Conservation (phyloP, 2,797 vertebrate genomes). For the Myiothlypis chrysogaster region DNA sequence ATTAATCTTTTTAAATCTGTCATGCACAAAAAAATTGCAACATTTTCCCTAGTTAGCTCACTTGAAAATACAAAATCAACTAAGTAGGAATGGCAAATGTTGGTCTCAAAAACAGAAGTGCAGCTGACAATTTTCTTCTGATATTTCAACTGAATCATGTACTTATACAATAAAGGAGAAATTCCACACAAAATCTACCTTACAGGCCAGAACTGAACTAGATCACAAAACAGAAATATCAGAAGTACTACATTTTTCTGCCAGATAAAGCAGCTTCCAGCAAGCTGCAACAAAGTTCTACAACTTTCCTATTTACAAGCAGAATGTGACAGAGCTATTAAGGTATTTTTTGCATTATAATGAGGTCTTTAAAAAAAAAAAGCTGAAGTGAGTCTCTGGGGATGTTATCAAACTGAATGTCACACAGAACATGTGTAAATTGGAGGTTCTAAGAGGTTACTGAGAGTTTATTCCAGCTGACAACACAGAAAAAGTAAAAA, state of each 20-base stretch:
- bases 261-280: not conserved
- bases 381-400: not conserved
- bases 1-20: not conserved
- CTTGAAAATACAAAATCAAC: not conserved
- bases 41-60: not conserved
- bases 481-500: not conserved
- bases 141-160: not conserved
- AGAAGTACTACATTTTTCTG: not conserved
- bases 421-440: not conserved
- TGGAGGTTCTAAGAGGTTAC: not conserved
- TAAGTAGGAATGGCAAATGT: not conserved
- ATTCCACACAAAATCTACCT: fast-evolving
- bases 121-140: not conserved
- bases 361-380: not conserved
- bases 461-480: not conserved
- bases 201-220: not conserved
- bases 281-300: not conserved
- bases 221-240: not conserved
- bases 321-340: not conserved
- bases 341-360: not conserved
- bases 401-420: not conserved
- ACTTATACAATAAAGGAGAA: not conserved
- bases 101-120: not conserved
- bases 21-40: not conserved
- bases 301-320: not conserved